These are phyloP conservation scores for Temnothorax curvispinosus DNA, from an alignment of 1,140 invertebrate species.

Conservation along the genomic window DNA sequence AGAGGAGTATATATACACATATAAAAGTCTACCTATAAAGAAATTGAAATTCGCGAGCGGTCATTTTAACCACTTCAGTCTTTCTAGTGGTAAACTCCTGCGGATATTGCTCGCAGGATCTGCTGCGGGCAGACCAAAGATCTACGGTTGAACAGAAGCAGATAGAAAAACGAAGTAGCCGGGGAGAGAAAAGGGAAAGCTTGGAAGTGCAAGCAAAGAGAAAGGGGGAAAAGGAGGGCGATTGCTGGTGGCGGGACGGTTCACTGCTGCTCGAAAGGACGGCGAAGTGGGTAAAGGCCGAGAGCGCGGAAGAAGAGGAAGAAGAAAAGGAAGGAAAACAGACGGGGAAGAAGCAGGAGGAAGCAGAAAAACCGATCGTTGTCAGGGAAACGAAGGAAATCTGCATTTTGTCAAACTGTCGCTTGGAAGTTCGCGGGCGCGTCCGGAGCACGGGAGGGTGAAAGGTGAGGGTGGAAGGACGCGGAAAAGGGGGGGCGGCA, in stretches of 20 bases:
- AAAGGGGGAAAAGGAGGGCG: not conserved
- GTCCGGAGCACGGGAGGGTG: constrained; percentile 52
- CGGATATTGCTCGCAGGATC: constrained; percentile 39
- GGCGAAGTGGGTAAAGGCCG: constrained; percentile 36
- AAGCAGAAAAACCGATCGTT: constrained; percentile 73
- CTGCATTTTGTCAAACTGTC: constrained; percentile 77
- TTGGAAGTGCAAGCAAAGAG: not conserved
- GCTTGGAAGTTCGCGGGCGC: constrained; percentile 64
- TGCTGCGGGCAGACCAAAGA: constrained; percentile 23
- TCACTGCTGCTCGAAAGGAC: constrained; percentile 39
- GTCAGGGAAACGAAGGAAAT: constrained; percentile 75
- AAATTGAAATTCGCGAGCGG: constrained; percentile 24
- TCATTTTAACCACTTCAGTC: constrained; percentile 41
- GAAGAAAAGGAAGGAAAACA: not conserved
- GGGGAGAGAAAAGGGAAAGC: constrained; percentile 23
- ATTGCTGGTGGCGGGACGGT: not conserved
- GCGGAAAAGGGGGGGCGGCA: not conserved
- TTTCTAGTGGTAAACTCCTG: constrained; percentile 29
- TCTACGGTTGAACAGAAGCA: constrained; percentile 30
- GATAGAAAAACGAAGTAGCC: constrained; percentile 13
- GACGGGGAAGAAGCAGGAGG: not conserved
- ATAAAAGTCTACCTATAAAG: not conserved
- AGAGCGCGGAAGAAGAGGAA: not conserved
- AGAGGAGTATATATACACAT: too few species aligned
- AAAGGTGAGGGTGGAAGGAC: constrained; percentile 63